These are phyloP conservation scores for Diachasmimorpha longicaudata DNA, from an alignment of 1,140 invertebrate genomes.

Conservation along the genomic window DNA sequence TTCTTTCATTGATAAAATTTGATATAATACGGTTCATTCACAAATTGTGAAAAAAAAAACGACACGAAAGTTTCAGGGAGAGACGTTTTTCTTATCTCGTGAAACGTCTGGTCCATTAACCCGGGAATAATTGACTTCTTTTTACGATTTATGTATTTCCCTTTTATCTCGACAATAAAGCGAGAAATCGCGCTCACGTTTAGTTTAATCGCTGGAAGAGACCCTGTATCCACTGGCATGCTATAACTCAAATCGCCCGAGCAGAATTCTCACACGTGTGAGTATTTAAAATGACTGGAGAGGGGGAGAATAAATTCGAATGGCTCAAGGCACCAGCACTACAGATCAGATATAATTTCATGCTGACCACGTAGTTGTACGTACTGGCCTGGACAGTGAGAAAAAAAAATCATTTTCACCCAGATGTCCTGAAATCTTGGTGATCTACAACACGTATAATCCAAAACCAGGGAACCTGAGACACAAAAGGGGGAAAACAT, in stretches of 20 bases:
- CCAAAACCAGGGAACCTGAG: not conserved
- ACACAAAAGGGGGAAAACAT: not conserved
- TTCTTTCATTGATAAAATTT: no score
- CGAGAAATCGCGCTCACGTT: slow-evolving; percentile 21
- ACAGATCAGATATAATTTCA: not conserved
- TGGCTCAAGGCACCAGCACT: not conserved
- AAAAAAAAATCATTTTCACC: not conserved
- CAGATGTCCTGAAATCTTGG: slow-evolving; percentile 1
- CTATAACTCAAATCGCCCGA: not conserved
- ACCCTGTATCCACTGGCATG: not conserved
- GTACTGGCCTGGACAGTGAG: not conserved
- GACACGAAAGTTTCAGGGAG: not conserved
- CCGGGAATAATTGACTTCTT: slow-evolving; percentile 20
- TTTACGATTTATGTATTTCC: not conserved
- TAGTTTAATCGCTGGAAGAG: slow-evolving; percentile 4
- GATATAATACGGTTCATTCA: no score
- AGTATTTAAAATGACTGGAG: not conserved
- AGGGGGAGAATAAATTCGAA: not conserved
- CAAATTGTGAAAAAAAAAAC: no score
- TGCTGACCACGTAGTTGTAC: slow-evolving; percentile 13
- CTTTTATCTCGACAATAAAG: not conserved
- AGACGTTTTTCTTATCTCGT: not conserved
- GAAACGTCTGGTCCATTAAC: not conserved
- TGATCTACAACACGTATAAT: slow-evolving; percentile 26
- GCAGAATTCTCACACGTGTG: not conserved